Base-by-base conservation (phyloP, 2,888 invertebrate species). In the Piscicola geometra region DNA sequence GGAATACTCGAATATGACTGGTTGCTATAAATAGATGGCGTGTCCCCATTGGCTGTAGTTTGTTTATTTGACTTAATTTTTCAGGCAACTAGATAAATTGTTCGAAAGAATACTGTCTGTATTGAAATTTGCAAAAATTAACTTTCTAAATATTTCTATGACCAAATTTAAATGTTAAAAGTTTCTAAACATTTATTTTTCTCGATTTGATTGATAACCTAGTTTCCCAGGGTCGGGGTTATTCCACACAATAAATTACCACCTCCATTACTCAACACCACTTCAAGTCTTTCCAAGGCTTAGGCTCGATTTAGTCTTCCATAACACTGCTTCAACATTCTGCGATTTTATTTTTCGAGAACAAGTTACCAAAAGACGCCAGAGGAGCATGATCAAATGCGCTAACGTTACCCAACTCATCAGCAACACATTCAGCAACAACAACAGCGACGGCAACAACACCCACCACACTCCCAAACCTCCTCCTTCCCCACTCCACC, bases 61-160 rank as follows among this genome's bases (percentile, higher is more conserved):
- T 56, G 60, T 56, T 56, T 56, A 56, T 56, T 56, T 56, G 60
- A 56, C 60, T 56, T 56, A 5, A 25, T 56, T 56, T 56, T 56
- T 56, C 60, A 56, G n/a, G 15, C 60, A 56, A n/a, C 3, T 9
- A 56, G n/a, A 56, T 56, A 15, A 56, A 25, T 56, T 56, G 5
- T 41, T 41, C 41, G 41, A 41, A 41, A 5, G 41, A 41, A 9
- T 41, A 9, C 9, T 41, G 41, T 41, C 41, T 41, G 41, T 15
- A 41, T 41, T 41, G 5, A 41, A 15, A 41, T 41, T 41, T 9
- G 41, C 41, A 41, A 41, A 41, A 41, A 9, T 41, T 41, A 15
- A 9, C 41, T 15, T 5, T 41, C 41, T 41, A 9, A 41, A 9
- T 41, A 41, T 41, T n/a, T 41, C 41, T 41, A 9, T 41, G 41